Conservation (phyloP, 1,140 invertebrate genomes). For the Lucilia sericata region DNA sequence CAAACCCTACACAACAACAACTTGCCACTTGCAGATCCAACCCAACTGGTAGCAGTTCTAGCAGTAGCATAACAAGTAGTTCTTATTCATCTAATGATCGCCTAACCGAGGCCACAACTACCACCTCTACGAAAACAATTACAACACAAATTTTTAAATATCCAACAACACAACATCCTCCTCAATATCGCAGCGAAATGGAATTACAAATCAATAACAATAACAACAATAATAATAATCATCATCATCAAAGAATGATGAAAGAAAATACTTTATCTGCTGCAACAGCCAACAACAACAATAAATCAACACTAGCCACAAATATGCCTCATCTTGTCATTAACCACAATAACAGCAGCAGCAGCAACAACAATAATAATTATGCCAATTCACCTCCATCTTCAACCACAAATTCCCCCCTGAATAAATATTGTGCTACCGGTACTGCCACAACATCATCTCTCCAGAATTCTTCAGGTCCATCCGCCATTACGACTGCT, state of each 20-base stretch:
- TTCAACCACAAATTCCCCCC: not conserved
- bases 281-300: conserved; percentile 35
- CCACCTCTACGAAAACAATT: conserved; percentile 59
- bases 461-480: not conserved
- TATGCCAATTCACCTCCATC: conserved; percentile 25
- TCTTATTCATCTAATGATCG: conserved; percentile 52
- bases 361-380: conserved; percentile 16
- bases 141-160: conserved; percentile 50
- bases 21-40: conserved; percentile 30
- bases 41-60: conserved; percentile 42
- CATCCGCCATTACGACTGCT: not conserved
- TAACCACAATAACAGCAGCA: conserved; percentile 24
- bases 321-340: conserved; percentile 35
- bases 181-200: conserved; percentile 51
- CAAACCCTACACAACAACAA: conserved; percentile 34
- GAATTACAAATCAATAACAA: conserved; percentile 59
- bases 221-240: conserved; percentile 56
- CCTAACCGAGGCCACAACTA: conserved; percentile 56
- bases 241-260: conserved; percentile 48
- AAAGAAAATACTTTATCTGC: conserved; percentile 37
- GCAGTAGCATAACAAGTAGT: conserved; percentile 54
- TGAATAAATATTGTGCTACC: not conserved
- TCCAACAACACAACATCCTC: conserved; percentile 47
- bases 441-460: not conserved
- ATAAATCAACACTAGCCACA: conserved; percentile 24